Percentiles rank a stretch among this genome's conserved stretches.
phyloP scores from a whole-genome alignment of 1,140 invertebrate genomes.

The Listronotus oregonensis region DNA sequence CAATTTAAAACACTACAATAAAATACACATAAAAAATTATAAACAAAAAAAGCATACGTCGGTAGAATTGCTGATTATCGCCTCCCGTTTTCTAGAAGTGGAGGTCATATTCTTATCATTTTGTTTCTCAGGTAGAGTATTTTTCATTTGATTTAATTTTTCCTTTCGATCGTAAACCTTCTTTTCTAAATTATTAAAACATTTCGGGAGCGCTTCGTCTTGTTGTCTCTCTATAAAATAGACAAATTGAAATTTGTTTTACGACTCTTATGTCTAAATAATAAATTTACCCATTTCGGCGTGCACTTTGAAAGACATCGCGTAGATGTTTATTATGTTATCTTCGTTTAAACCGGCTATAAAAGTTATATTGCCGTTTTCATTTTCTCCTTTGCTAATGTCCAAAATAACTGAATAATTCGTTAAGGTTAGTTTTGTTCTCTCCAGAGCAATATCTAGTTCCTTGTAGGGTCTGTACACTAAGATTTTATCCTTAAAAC shows the following conservation, averaged over 20 bases:
- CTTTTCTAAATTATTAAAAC: conserved; percentile 34
- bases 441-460: neutral
- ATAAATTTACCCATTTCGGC: conserved; percentile 37
- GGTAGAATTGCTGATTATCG: neutral
- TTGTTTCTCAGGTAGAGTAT: neutral
- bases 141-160: conserved; percentile 27
- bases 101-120: neutral
- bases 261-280: conserved; percentile 32
- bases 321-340: conserved; percentile 34
- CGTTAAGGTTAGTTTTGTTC: conserved; percentile 11
- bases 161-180: conserved; percentile 21
- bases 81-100: neutral
- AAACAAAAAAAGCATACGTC: no score
- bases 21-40: no score
- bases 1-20: no score
- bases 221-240: conserved; percentile 30
- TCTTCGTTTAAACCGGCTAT: conserved; percentile 37
- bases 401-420: conserved; percentile 33
- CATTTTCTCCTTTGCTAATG: conserved; percentile 29
- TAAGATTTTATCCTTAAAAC: conserved; percentile 31
- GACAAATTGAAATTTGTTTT: conserved; percentile 33
- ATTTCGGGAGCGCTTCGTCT: conserved; percentile 18
- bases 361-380: conserved; percentile 29
- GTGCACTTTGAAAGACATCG: conserved; percentile 20
- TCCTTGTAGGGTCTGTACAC: conserved; percentile 21